Evolutionary conservation across 2,888 invertebrate genomes (phyloP), one percentile per base, ranked within the genome.

Genomic region (Byasa hedistus): DNA sequence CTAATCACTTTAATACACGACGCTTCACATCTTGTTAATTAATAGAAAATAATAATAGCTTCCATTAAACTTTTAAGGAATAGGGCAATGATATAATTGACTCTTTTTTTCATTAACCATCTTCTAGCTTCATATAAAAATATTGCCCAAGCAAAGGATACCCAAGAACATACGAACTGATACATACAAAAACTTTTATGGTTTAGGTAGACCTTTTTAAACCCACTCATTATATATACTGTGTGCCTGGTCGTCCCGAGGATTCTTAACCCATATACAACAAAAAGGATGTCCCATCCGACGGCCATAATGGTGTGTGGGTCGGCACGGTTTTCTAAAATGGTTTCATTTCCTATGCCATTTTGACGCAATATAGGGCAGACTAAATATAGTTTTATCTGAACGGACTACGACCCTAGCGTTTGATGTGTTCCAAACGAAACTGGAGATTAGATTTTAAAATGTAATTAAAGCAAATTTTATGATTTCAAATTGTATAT

Each of bases 301-400:
- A 21, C 22, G 19, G 17, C 51, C 23, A 61, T 57, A 57, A 27
- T 39, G 5, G 24, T 55, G 65, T 27, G 59, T 36, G 39, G 57
- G 61, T 23, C 17, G 24, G n/a, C 36, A 48, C 63, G 63, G 63
- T 67, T 67, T 57, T 22, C 57, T 65, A 44, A 51, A 64, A 64
- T 58, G 57, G 39, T 22, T 39, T 60, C 64, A 60, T 60, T 64
- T 67, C 67, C 64, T 64, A 56, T 60, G 60, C 51, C 24, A 56
- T 67, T 63, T 58, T 56, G 48, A 55, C 3, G 12, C 36, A 57
- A 67, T 60, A 57, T 67, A 67, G 67, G 57, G n/a, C 67, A 61
- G n/a, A 60, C 63, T 62, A 66, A 21, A 55, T 59, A 51, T 48
- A 64, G 51, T 22, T 48, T 67, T 67, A 67, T 67, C 67, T 52